Percentiles rank a stretch among this genome's conserved stretches.
Conservation (phyloP, 2,888 invertebrate genomes). For the Nasonia oneida region DNA sequence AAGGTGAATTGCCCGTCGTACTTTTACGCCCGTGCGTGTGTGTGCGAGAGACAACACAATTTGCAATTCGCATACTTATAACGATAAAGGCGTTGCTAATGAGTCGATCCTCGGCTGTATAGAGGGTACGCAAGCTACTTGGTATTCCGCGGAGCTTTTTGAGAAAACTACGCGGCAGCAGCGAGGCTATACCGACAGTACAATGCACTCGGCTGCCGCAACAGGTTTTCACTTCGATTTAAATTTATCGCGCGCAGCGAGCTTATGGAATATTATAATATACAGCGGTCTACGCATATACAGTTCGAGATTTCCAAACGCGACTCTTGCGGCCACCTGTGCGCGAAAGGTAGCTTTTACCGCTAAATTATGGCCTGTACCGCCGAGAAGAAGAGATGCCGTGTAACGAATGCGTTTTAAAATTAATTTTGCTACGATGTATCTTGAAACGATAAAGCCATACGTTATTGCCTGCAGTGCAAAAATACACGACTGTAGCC, state of each 20-base stretch:
- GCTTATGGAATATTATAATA: background rate
- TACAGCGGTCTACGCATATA: background rate
- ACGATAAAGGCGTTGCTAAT: constrained; percentile 37
- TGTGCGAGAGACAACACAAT: background rate
- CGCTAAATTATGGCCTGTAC: background rate
- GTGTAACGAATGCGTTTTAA: background rate
- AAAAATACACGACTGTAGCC: background rate
- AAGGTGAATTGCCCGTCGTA: constrained; percentile 28
- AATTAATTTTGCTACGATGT: background rate
- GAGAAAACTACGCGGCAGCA: background rate
- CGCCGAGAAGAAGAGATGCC: background rate
- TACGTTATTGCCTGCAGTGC: background rate
- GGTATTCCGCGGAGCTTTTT: constrained; percentile 18
- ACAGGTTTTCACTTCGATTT: constrained; percentile 2
- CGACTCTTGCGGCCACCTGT: background rate
- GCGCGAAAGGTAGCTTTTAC: background rate
- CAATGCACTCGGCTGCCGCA: background rate
- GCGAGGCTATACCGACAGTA: constrained; percentile 2
- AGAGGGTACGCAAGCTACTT: background rate
- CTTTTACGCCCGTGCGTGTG: background rate
- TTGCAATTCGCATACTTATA: background rate
- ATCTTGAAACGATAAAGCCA: background rate
- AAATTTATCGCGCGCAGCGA: background rate
- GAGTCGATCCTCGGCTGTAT: constrained; percentile 28
- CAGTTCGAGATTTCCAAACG: background rate